Evolutionary conservation across 1,140 invertebrate species (phyloP).

Genomic region (Paracyclopina nana): DNA sequence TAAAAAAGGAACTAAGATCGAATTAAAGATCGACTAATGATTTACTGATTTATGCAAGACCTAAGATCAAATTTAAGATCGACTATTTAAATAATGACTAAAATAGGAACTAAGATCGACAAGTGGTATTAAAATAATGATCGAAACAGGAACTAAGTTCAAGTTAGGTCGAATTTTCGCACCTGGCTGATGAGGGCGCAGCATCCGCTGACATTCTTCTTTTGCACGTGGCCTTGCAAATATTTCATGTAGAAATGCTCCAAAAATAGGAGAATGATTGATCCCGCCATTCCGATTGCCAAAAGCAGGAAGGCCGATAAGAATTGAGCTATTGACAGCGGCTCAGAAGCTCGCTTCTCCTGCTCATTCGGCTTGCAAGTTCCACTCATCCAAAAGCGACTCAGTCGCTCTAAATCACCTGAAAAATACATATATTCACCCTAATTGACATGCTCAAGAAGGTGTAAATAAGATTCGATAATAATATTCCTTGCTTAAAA

Average conservation of each 20-base stretch:
- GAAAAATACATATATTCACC: constrained; percentile 7
- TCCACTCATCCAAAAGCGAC: constrained; percentile 92
- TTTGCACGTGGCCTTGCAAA: no score
- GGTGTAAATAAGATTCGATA: not conserved
- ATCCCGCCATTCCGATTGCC: constrained; percentile 65
- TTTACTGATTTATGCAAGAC: no score
- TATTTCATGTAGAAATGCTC: constrained; percentile 74
- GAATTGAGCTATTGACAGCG: constrained; percentile 86
- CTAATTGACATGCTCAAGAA: not conserved
- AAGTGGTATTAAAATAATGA: no score
- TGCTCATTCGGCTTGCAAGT: constrained; percentile 76
- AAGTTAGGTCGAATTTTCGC: no score
- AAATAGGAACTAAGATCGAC: no score
- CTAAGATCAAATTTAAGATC: no score
- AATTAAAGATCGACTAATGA: no score
- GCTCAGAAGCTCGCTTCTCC: constrained; percentile 37
- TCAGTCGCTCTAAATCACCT: constrained; percentile 77
- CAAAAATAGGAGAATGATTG: constrained; percentile 56
- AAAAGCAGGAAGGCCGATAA: constrained; percentile 86
- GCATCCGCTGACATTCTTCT: no score
- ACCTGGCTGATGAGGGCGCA: no score
- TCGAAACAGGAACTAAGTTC: no score
- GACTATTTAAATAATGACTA: no score
- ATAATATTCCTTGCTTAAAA: not conserved
- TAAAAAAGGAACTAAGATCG: no score